Evolutionary conservation across 1,140 invertebrate species (phyloP).

Genomic region (Penaeus chinensis): DNA sequence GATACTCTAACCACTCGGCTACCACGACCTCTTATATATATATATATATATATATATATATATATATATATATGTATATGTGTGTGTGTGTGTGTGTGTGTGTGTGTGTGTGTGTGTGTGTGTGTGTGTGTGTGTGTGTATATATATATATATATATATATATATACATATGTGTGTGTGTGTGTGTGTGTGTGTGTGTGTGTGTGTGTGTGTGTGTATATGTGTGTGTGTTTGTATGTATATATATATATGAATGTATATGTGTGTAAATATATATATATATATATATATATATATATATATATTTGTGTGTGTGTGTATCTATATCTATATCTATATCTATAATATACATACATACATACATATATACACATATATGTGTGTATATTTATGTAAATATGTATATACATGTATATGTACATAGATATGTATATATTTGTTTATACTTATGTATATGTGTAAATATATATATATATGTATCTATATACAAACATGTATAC

Average conservation of each 20-base stretch:
- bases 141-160: not conserved
- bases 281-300: not conserved
- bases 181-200: not conserved
- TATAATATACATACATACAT: constrained; percentile 21
- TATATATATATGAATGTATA: not conserved
- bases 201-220: not conserved
- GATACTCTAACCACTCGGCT: too few species aligned
- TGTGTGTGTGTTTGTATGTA: not conserved
- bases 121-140: not conserved
- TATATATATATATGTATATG: not conserved
- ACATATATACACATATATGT: constrained; percentile 4
- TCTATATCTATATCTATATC: not conserved
- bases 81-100: too few species aligned
- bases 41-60: too few species aligned
- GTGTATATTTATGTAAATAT: not conserved
- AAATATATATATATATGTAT: not conserved
- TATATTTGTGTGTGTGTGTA: not conserved
- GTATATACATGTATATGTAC: not conserved
- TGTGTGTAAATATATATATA: not conserved
- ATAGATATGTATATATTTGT: constrained; percentile 23
- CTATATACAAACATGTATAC: not conserved
- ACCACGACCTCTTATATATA: too few species aligned
- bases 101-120: not conserved
- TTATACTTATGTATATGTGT: constrained; percentile 7
- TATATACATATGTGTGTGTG: not conserved